A percentile compares a stretch with the other conserved stretches of the same genome.
Conservation (phyloP, 2,888 invertebrate species). For the Subacronicta megacephala region DNA sequence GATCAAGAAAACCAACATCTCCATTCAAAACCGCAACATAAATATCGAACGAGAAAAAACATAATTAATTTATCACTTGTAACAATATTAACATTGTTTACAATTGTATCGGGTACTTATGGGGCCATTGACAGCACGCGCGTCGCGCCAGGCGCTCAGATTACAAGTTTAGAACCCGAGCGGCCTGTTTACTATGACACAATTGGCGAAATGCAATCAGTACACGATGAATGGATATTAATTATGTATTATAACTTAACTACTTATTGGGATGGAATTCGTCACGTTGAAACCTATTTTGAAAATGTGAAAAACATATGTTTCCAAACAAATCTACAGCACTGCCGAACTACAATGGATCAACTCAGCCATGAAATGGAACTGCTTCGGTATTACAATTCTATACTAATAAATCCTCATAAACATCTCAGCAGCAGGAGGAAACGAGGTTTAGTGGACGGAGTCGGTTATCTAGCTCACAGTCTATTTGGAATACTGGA, state of each 20-base stretch:
- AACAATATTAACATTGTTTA: slow-evolving; percentile 1
- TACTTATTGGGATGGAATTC: slow-evolving; percentile 8
- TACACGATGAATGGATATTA: slow-evolving; percentile 40
- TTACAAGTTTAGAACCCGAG: slow-evolving; percentile 5
- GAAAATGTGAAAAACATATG: slow-evolving; percentile 3
- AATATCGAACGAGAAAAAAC: too few relatives aligned
- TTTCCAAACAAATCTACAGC: background rate
- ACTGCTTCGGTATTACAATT: slow-evolving; percentile 12
- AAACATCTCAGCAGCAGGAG: slow-evolving; percentile 14
- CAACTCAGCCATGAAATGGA: slow-evolving; percentile 21
- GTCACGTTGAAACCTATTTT: slow-evolving; percentile 3
- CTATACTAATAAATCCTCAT: slow-evolving; percentile 10
- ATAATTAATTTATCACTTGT: background rate
- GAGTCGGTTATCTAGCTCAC: slow-evolving; percentile 19
- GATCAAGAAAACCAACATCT: too few relatives aligned
- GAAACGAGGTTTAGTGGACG: slow-evolving; percentile 15
- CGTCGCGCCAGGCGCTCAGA: background rate
- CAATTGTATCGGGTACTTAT: background rate
- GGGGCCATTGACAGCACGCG: background rate
- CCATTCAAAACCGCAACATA: too few relatives aligned
- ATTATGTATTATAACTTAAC: slow-evolving; percentile 14
- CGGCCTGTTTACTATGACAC: slow-evolving; percentile 10
- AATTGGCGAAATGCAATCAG: slow-evolving; percentile 16
- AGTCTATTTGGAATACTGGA: slow-evolving; percentile 19
- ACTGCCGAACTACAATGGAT: slow-evolving; percentile 10